Conservation (phyloP, 2,113 vertebrate genomes). For the Antechinus stuartii region DNA sequence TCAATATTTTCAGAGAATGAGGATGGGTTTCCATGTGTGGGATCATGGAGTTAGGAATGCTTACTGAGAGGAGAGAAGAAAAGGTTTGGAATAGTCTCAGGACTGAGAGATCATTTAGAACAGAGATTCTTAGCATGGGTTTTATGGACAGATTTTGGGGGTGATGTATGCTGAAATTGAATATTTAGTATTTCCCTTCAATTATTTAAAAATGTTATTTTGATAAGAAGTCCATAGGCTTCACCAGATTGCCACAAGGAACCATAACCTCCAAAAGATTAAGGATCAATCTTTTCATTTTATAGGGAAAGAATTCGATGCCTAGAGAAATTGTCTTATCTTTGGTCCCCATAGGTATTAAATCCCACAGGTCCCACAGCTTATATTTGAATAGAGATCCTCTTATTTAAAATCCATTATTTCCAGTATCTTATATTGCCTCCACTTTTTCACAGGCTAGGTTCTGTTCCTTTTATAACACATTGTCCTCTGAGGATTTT, state of each 20-base stretch:
- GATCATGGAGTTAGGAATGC: background rate
- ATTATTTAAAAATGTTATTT: background rate
- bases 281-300: background rate
- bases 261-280: background rate
- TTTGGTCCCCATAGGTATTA: background rate
- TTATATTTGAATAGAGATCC: background rate
- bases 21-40: background rate
- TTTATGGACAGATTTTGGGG: background rate
- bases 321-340: background rate
- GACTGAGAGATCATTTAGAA: background rate
- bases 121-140: background rate
- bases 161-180: background rate
- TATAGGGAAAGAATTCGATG: background rate
- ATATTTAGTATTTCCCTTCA: background rate
- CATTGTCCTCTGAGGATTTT: background rate
- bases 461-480: background rate
- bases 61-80: background rate
- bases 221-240: background rate
- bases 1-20: background rate
- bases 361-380: background rate
- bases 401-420: background rate
- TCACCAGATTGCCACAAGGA: background rate
- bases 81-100: background rate
- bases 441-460: background rate
- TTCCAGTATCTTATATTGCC: background rate